These are phyloP conservation scores for Cryptocephalus moraei DNA, from an alignment of 2,888 invertebrate species.

Conservation along the genomic window DNA sequence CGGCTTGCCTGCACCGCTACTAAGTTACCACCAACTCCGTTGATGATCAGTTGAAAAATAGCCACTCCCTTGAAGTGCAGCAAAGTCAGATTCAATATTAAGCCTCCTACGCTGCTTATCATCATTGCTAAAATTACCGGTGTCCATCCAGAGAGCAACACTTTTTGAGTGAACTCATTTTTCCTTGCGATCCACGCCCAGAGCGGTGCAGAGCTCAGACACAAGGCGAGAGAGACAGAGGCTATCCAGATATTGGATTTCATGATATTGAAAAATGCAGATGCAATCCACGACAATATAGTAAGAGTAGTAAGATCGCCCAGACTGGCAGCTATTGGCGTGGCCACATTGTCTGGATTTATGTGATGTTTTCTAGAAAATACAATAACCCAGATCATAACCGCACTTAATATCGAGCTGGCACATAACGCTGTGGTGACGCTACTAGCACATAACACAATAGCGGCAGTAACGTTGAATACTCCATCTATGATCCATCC, in stretches of 20 bases:
- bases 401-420: conserved; percentile 67
- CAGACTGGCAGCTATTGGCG: conserved; percentile 83
- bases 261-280: conserved; percentile 44
- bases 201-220: conserved; percentile 44
- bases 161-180: conserved; percentile 70
- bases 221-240: background rate
- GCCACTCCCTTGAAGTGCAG: conserved; percentile 75
- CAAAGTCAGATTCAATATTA: conserved; percentile 78
- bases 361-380: conserved; percentile 65
- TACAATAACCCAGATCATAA: conserved; percentile 79
- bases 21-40: conserved; percentile 86
- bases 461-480: conserved; percentile 67
- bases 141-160: conserved; percentile 77
- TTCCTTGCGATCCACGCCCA: conserved; percentile 71
- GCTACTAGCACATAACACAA: conserved; percentile 75
- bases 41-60: conserved; percentile 83
- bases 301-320: conserved; percentile 82
- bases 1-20: conserved; percentile 89
- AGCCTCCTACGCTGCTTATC: conserved; percentile 78
- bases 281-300: conserved; percentile 69
- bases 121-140: conserved; percentile 87
- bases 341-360: conserved; percentile 88
- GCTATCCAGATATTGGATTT: background rate
- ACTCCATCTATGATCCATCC: conserved; percentile 74
- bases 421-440: conserved; percentile 80